Evolutionary conservation across 2,113 vertebrate species (phyloP), one percentile per base, ranked within the genome.

Genomic region (Periophthalmodon schlosseri): DNA sequence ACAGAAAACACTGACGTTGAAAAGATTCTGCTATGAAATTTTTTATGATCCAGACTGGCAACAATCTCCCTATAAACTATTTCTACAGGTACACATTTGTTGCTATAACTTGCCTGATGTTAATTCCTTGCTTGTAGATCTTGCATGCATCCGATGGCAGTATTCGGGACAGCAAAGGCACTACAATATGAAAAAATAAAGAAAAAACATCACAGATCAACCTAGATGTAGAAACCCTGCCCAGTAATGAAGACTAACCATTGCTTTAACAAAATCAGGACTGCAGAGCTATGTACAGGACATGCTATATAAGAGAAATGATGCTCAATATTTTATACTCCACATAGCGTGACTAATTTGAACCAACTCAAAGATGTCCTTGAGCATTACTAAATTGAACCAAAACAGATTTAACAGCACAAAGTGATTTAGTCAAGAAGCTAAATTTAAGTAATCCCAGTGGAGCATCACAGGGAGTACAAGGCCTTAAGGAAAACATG

Each of bases 141-240:
- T 99, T 99, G 93, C 98, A 99, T 0, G 97, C 96, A 87, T 99
- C 98, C 71, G 98, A 99, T 93, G 98, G 98, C 92, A 99, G 94
- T 91, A 99, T 99, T 94, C 98, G 95, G 92, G 98, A 99, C 77
- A 99, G 97, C 95, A 99, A 96, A 96, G 98, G 98, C 95, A 99
- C 98, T 99, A 80, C 34, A 89, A 89, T 70, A 73, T 66, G 61
- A 84, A 81, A 77, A 63, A 36, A 80, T 46, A 34, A 84, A 20
- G 33, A 86, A 80, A 77, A 16, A 63, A 69, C 60, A 34, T 54
- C n/a, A 5, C 21, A 33, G 11, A 44, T 16, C 24, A 0, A 0
- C 14, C 74, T 80, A 85, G 57, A 89, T 81, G 80, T 83, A 89
- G 81, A 84, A 77, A 73, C 39, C 36, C 44, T 50, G 69, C 47